Percentiles rank a stretch among this genome's conserved stretches.
Conservation (phyloP, 2,888 invertebrate genomes). For the Thera britannica region DNA sequence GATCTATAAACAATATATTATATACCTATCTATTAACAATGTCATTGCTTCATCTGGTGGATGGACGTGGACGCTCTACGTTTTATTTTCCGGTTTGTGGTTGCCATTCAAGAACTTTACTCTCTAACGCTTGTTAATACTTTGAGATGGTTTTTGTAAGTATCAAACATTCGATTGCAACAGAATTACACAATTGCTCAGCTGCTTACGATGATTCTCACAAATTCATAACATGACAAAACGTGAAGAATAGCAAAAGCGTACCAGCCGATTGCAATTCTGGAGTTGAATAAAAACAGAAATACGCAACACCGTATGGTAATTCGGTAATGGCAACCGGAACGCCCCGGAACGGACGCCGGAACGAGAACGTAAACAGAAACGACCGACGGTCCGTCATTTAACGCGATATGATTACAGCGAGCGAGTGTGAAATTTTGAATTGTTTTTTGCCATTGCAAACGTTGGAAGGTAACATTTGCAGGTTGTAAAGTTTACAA, state of each 20-base stretch:
- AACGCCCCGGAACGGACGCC: constrained; percentile 41
- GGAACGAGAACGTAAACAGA: constrained; percentile 55
- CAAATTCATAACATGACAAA: background rate
- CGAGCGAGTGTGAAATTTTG: constrained; percentile 34
- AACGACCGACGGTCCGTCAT: constrained; percentile 47
- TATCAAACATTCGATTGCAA: no score
- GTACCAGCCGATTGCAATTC: background rate
- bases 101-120: no score
- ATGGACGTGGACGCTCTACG: no score
- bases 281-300: constrained; percentile 17
- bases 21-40: no score
- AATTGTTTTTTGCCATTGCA: constrained; percentile 28
- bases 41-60: no score
- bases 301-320: constrained; percentile 25
- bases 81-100: no score
- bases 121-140: no score
- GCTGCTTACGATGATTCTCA: background rate
- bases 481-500: background rate
- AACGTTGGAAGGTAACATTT: background rate
- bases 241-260: no score
- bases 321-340: constrained; percentile 56
- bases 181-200: no score
- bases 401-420: constrained; percentile 48
- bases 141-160: no score
- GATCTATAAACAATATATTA: no score